Conservation (phyloP, 2,888 invertebrate species). For the Theristus sp. region DNA sequence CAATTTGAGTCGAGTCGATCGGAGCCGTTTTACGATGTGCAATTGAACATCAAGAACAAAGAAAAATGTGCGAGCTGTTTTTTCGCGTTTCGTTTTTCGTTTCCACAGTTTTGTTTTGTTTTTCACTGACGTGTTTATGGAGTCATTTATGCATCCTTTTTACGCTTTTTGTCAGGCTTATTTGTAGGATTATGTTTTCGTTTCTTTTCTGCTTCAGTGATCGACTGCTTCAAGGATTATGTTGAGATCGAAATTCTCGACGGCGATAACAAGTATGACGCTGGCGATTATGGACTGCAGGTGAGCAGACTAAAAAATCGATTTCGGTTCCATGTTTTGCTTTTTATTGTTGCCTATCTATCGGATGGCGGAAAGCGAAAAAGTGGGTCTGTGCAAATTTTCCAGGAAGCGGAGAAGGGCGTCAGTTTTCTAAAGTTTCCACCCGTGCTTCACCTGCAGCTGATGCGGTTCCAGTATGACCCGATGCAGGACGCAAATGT, state of each 20-base stretch:
- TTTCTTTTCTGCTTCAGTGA: slow-evolving; percentile 33
- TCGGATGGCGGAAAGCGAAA: too few relatives aligned
- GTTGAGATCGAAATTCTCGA: slow-evolving; percentile 79
- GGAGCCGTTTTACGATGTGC: slow-evolving; percentile 96
- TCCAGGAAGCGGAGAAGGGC: slow-evolving; percentile 88
- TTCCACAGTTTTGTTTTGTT: neutral
- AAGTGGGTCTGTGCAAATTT: too few relatives aligned
- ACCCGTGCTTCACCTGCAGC: slow-evolving; percentile 85
- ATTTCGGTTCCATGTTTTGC: too few relatives aligned
- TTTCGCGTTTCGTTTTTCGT: neutral
- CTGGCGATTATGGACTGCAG: slow-evolving; percentile 83
- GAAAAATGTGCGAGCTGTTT: slow-evolving; percentile 60
- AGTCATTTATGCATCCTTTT: too few relatives aligned
- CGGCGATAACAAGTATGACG: slow-evolving; percentile 97
- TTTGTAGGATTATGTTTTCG: too few relatives aligned
- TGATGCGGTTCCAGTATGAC: slow-evolving; percentile 97
- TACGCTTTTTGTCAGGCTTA: too few relatives aligned
- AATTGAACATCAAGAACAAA: slow-evolving; percentile 92
- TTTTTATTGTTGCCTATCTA: too few relatives aligned
- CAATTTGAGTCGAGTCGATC: slow-evolving; percentile 80
- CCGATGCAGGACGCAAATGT: slow-evolving; percentile 89
- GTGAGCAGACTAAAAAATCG: slow-evolving; percentile 14
- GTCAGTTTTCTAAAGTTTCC: slow-evolving; percentile 88
- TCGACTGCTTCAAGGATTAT: slow-evolving; percentile 89
- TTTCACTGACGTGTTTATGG: too few relatives aligned